These are phyloP conservation scores for Mus spretus DNA, from an alignment of 2,797 vertebrate genomes.

Conservation along the genomic window DNA sequence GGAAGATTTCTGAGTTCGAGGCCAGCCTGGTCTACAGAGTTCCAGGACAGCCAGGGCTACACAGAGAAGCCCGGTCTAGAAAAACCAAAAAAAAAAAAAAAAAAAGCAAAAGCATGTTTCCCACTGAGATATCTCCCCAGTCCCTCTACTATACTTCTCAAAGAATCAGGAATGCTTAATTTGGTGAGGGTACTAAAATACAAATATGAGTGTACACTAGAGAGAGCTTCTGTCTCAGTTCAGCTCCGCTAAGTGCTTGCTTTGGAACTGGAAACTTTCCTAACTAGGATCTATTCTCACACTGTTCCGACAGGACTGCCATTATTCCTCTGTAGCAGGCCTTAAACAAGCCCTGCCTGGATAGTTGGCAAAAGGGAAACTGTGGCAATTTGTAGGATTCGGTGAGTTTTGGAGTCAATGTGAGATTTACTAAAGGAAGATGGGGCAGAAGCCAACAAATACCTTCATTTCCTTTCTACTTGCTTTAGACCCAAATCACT, in stretches of 20 bases:
- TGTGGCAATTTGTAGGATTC: conserved; percentile 27
- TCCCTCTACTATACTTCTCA: neutral
- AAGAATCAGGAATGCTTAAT: conserved; percentile 49
- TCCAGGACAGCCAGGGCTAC: no score
- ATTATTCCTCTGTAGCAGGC: neutral
- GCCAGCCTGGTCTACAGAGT: no score
- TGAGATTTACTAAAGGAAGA: conserved; percentile 15
- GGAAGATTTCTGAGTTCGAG: no score
- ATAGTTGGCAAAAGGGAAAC: neutral
- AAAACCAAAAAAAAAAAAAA: no score
- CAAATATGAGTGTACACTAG: conserved; percentile 17
- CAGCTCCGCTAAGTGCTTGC: conserved; percentile 36
- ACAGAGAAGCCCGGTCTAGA: no score
- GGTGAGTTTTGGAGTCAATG: neutral
- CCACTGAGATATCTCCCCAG: neutral
- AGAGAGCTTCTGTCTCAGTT: conserved; percentile 42
- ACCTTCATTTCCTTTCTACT: conserved; percentile 55
- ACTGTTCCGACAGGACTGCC: conserved; percentile 45
- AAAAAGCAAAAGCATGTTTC: no score
- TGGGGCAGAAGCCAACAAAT: conserved; percentile 45
- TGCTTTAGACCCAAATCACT: conserved; percentile 44
- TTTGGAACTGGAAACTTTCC: conserved; percentile 30
- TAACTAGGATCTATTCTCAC: neutral
- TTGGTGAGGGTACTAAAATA: conserved; percentile 16
- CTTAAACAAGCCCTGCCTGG: conserved; percentile 1